Evolutionary conservation across 2,113 vertebrate genomes (phyloP), one percentile per base, ranked within the genome.

Genomic region (Athene noctua): DNA sequence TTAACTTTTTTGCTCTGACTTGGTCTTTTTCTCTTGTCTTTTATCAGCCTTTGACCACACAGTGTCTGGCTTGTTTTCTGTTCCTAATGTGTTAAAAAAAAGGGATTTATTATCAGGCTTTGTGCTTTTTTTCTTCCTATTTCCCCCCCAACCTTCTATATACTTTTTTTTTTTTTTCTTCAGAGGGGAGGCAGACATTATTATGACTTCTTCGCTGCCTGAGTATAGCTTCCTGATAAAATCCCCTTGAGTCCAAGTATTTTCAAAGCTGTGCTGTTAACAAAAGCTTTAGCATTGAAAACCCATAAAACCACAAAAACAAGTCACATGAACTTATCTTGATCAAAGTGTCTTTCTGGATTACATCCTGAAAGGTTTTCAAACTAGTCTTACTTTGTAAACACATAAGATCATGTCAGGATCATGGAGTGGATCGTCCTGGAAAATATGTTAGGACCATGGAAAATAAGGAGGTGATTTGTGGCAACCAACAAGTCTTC

Each of bases 131-230:
- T 80, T 34, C 10, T 18, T 62, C 4, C 20, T 11, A 49, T 52
- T 78, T 47, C 9, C 4, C 7, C 15, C 8, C 2, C 38, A 51
- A 55, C 0, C 0, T 8, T 44, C 17, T 36, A 17, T 44, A 42
- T 34, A 32, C 2, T 5, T 9, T 1, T 16, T 15, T 36, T 12
- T 34, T 16, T 47, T 9, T 5, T 7, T 51, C n/a, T 44, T 18
- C 7, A 10, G 6, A 25, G 15, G 15, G 4, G 5, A 47, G 20
- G 10, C 4, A 74, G 27, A 23, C 5, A 27, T 38, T 58, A 19
- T 15, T 75, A 3, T 42, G 10, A 21, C 11, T 6, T 0, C 11
- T 86, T 91, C 42, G 58, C 15, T 61, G 20, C 22, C 47, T 51
- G 2, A 51, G 7, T 38, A 51, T 17, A 55, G 5, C 15, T 92